These are phyloP conservation scores for Takifugu bimaculatus DNA, from an alignment of 2,113 vertebrate genomes.

Conservation along the genomic window DNA sequence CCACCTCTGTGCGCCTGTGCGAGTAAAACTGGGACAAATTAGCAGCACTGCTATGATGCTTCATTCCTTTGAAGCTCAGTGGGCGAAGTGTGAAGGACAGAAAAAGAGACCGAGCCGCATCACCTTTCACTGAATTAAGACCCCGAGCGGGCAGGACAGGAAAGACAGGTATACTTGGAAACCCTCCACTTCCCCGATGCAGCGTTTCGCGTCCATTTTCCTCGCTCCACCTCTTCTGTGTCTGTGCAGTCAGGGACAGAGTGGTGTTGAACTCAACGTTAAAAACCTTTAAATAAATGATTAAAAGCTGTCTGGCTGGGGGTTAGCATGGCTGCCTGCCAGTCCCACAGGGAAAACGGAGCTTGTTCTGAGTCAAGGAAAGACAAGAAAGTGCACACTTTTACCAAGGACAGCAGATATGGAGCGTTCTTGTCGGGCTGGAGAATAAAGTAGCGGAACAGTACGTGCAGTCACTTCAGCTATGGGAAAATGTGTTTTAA, in stretches of 20 bases:
- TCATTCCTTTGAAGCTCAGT: conserved; percentile 13
- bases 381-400: conserved; percentile 31
- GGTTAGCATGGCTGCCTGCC: conserved; percentile 24
- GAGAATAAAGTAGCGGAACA: conserved; percentile 26
- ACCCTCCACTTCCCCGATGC: conserved; percentile 23
- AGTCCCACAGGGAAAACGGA: conserved; percentile 13
- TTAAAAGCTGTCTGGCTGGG: conserved; percentile 60
- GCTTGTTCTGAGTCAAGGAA: conserved; percentile 35
- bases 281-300: conserved; percentile 64
- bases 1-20: neutral
- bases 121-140: conserved; percentile 23
- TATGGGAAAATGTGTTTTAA: too few species aligned
- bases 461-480: neutral
- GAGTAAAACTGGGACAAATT: conserved; percentile 17
- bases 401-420: conserved; percentile 41
- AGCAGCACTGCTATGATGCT: conserved; percentile 6
- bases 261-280: conserved; percentile 35
- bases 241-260: conserved; percentile 29
- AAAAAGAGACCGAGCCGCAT: conserved; percentile 23
- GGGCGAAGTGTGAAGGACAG: conserved; percentile 7
- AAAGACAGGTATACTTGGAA: conserved; percentile 15
- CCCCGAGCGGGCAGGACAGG: conserved; percentile 8
- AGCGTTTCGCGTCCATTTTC: conserved; percentile 22
- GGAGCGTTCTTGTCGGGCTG: conserved; percentile 34
- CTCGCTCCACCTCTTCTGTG: conserved; percentile 10